Evolutionary conservation across 2,113 vertebrate species (phyloP), one percentile per base, ranked within the genome.

Genomic region (Phrynosoma platyrhinos): DNA sequence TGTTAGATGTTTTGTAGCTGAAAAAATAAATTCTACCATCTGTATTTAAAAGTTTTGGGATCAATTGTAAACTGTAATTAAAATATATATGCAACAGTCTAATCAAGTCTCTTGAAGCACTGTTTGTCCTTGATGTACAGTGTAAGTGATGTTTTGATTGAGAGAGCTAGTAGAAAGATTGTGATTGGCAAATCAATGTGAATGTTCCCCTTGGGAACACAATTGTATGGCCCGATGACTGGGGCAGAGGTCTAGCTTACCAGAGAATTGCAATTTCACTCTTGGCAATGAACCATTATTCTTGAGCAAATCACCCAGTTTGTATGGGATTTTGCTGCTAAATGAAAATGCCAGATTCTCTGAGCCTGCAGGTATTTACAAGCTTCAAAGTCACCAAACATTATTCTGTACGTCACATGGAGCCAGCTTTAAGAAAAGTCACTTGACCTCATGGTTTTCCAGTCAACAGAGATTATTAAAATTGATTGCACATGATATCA

Each of bases 391-490:
- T 93, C 92, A 95, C 85, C 83, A 52, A 87, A 5, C 80, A 89
- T 94, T 92, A 92, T 80, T 85, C 71, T 93, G 79, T 93, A 90
- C n/a, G 89, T 94, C 92, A 95, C 89, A 89, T 76, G 92, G 95
- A 95, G 93, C 71, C 83, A 88, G 92, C 91, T 92, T 90, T 88
- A 40, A 93, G 91, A 94, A 93, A 90, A 89, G 62, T 69, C 92
- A 91, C 93, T 95, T 96, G 94, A 95, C 94, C 92, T 92, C 92
- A 90, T 90, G 74, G 21, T 92, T 88, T 90, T 75, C 92, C 74
- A 94, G 91, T 92, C 91, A 94, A 88, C 90, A 94, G 90, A 94
- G 91, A 95, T 89, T 93, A 84, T 93, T 92, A 81, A 84, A 1
- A 90, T 90, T 91, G 92, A 91, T 91, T 92, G 91, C 89, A 80